Base-by-base conservation (phyloP, 2,797 vertebrate species). In the Myotis findleyi region DNA sequence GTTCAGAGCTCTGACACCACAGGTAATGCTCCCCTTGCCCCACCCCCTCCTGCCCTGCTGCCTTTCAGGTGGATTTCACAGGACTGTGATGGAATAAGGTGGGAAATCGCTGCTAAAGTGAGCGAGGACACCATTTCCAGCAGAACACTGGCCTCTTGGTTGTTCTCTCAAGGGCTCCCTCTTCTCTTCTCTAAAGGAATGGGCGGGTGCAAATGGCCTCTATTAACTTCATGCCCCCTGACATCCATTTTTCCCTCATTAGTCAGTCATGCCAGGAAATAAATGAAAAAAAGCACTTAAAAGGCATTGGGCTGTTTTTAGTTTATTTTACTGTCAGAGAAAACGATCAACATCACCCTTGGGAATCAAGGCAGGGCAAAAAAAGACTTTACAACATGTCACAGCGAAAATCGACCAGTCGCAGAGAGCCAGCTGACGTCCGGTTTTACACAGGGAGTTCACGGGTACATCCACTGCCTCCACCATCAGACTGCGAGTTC, bases 361-460 rank as follows among this genome's bases (percentile, higher is more conserved):
- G 33, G 84, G 82, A 82, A 85, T 51, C 38, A 13, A 66, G 82
- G 81, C 87, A 87, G 55, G 33, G 18, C 27, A n/a, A 18, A 69
- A 66, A 83, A 66, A 83, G 33, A 30, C 59, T 68, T 89, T 1
- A 51, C 2, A 7, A 41, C 20, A 20, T 2, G 4, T 59, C 53
- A 57, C 11, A 6, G 55, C 18, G 47, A 77, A 41, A 38, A 68
- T 0, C 2, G 1, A 23, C 57, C 2, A 3, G 12, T n/a, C 14
- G 1, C 25, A 25, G 73, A 0, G 5, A 1, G 25, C 59, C 20
- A 9, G 4, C n/a, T 8, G 49, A 41, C 5, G 1, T 2, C 1
- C 0, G 1, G 33, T 18, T 49, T 36, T 47, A 21, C 23, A 14
- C 0, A 0, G 0, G 2, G 41, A 18, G 0, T 14, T 2, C 14